Percentiles rank a stretch among this genome's conserved stretches.
Evolutionary conservation across 2,888 invertebrate genomes (phyloP).

Genomic region (Euplagia quadripunctaria): DNA sequence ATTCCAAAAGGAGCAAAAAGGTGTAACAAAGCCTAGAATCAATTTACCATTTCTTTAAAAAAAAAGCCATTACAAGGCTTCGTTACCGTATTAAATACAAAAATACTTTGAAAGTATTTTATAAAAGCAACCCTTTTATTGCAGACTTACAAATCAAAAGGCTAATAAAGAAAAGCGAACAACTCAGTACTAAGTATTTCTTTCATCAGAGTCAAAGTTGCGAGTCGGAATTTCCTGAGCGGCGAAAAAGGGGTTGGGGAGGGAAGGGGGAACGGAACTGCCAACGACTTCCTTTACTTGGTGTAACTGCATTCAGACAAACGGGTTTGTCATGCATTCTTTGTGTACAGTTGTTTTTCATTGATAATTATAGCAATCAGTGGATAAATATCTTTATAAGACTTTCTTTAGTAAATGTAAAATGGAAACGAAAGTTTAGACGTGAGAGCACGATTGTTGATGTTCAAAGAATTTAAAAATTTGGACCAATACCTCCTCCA

Average conservation of each 20-base stretch:
- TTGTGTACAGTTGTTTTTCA: slow-evolving; percentile 20
- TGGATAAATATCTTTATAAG: not conserved
- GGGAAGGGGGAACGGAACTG: slow-evolving; percentile 70
- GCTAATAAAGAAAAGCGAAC: slow-evolving; percentile 70
- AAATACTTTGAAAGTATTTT: slow-evolving; percentile 38
- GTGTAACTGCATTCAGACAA: slow-evolving; percentile 60
- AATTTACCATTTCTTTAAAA: not conserved
- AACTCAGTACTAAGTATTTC: slow-evolving; percentile 73
- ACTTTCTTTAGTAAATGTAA: not conserved
- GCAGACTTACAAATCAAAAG: slow-evolving; percentile 64
- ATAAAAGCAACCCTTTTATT: slow-evolving; percentile 55
- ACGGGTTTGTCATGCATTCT: slow-evolving; percentile 47
- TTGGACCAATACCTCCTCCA: no score
- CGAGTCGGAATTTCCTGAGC: slow-evolving; percentile 69
- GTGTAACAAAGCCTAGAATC: not conserved
- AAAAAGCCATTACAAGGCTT: slow-evolving; percentile 15
- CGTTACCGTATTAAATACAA: slow-evolving; percentile 17
- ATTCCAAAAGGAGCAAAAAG: not conserved
- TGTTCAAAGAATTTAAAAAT: not conserved
- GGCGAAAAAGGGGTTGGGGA: slow-evolving; percentile 40
- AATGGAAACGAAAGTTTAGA: not conserved
- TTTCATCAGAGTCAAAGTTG: slow-evolving; percentile 73
- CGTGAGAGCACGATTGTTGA: not conserved
- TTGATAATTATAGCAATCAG: slow-evolving; percentile 16
- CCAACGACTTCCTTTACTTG: slow-evolving; percentile 74